phyloP scores from a whole-genome alignment of 2,888 invertebrate species.

The Eupithecia tripunctaria region DNA sequence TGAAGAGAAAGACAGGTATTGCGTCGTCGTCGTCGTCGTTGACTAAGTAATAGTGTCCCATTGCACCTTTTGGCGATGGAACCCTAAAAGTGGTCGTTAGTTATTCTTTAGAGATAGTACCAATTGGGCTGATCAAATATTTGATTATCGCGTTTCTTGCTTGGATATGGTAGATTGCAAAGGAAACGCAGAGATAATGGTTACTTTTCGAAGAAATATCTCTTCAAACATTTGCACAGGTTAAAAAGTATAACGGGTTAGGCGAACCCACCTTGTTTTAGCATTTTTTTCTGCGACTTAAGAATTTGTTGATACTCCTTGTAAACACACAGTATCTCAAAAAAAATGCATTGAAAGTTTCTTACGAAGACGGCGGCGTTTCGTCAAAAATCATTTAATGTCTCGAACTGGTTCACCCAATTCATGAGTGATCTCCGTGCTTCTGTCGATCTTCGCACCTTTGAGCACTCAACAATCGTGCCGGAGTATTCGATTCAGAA shows the following conservation, averaged over 20 bases:
- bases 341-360: not conserved
- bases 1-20: too few relatives aligned
- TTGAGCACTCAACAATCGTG: too few relatives aligned
- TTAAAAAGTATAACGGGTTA: not conserved
- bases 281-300: not conserved
- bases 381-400: too few relatives aligned
- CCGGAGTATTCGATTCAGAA: too few relatives aligned
- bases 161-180: constrained; percentile 11
- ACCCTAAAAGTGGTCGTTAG: not conserved
- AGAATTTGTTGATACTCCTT: not conserved
- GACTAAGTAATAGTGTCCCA: not conserved
- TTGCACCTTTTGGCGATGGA: not conserved
- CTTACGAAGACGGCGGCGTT: too few relatives aligned
- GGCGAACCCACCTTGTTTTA: not conserved
- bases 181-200: not conserved
- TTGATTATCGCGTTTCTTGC: constrained; percentile 4
- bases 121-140: constrained; percentile 24
- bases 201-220: constrained; percentile 1
- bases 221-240: not conserved
- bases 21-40: not conserved
- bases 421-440: too few relatives aligned
- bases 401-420: too few relatives aligned
- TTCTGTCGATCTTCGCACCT: too few relatives aligned
- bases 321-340: not conserved
- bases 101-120: not conserved